phyloP scores from a whole-genome alignment of 2,113 vertebrate genomes.

The Patagioenas fasciata region DNA sequence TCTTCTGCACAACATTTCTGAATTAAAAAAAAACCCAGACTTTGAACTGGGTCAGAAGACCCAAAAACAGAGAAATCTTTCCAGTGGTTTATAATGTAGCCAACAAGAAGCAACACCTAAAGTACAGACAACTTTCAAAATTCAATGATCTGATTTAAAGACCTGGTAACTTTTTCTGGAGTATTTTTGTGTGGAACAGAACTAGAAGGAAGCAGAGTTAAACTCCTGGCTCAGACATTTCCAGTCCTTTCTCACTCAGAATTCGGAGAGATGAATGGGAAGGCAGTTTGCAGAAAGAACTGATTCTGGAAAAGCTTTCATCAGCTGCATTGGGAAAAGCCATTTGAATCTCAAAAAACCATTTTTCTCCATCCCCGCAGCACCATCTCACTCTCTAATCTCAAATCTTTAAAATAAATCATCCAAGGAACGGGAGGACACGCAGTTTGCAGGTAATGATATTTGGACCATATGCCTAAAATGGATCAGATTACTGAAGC shows the following conservation, averaged over 20 bases:
- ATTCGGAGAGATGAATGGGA: conserved; percentile 28
- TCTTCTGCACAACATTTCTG: background rate
- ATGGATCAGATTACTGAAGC: conserved; percentile 44
- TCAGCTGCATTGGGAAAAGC: conserved; percentile 32
- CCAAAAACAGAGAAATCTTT: background rate
- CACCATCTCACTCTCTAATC: conserved; percentile 39
- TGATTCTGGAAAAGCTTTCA: conserved; percentile 38
- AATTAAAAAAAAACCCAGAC: background rate
- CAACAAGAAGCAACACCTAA: background rate
- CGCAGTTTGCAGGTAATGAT: conserved; percentile 28
- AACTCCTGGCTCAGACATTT: conserved; percentile 14
- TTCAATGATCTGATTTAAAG: background rate
- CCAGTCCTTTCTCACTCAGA: background rate
- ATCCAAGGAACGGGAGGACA: conserved; percentile 4
- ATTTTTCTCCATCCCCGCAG: background rate
- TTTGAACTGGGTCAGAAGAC: background rate
- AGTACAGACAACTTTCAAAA: background rate
- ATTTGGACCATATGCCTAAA: conserved; percentile 9
- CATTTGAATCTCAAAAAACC: conserved; percentile 38
- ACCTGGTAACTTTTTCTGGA: background rate
- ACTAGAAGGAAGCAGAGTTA: background rate
- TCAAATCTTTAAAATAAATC: conserved; percentile 57
- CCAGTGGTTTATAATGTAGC: background rate
- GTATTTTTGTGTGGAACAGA: background rate
- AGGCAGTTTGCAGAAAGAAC: conserved; percentile 32